Conservation (phyloP, 2,797 vertebrate species). For the Sus cebifrons region DNA sequence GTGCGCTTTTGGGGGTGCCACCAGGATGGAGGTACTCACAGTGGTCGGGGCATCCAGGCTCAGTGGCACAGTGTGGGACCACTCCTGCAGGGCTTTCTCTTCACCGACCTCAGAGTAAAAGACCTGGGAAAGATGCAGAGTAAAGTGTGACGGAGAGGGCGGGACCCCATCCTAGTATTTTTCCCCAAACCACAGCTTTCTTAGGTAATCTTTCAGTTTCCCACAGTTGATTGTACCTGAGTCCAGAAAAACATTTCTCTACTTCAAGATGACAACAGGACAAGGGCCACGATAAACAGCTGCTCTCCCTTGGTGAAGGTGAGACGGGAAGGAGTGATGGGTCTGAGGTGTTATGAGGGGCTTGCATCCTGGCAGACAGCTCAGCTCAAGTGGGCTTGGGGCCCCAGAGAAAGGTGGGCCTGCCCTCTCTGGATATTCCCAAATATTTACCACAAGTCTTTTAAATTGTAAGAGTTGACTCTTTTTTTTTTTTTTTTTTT, state of each 20-base stretch:
- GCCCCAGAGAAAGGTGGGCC: background rate
- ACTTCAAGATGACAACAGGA: background rate
- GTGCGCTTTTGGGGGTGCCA: background rate
- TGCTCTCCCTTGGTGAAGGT: background rate
- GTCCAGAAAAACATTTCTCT: background rate
- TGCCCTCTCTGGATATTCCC: background rate
- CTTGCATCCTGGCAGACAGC: background rate
- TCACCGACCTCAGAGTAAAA: constrained; percentile 94
- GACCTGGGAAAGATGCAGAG: constrained; percentile 90
- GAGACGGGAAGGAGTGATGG: background rate
- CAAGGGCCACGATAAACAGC: background rate
- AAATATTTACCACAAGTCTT: background rate
- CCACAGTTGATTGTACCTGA: background rate
- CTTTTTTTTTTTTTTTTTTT: background rate
- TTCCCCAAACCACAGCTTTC: background rate
- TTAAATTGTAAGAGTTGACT: background rate
- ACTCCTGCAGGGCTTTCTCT: constrained; percentile 90
- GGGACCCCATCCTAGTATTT: background rate
- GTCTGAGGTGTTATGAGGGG: background rate
- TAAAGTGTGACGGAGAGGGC: background rate
- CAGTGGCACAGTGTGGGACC: constrained; percentile 92
- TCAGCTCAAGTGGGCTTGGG: background rate
- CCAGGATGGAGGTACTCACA: constrained; percentile 90
- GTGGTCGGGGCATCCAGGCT: constrained; percentile 92
- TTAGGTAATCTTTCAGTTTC: background rate